Evolutionary conservation across 2,797 vertebrate genomes (phyloP), one percentile per base, ranked within the genome.

Genomic region (Esox masquinongy): DNA sequence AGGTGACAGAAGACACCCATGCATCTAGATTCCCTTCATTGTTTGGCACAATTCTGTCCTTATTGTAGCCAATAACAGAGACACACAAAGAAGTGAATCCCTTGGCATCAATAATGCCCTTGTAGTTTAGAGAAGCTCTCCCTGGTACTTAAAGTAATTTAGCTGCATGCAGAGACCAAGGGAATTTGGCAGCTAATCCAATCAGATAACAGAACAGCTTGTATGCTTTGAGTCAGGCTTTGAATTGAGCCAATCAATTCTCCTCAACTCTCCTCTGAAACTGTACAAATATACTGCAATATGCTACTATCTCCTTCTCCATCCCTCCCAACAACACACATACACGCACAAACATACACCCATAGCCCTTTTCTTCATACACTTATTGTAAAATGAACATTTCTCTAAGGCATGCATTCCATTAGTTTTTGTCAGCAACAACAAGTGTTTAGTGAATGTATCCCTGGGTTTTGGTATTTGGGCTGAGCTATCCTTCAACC

Each of bases 181-280:
- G 83, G 86, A 84, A 87, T 68, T 87, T 59, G 73, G 80, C 47
- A 29, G 59, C 83, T 92, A 93, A 94, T 94, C 91, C 87, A 90
- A 83, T 90, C 82, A 73, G 88, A 75, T 89, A 88, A 92, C 89
- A 93, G 88, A 91, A 87, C 88, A 82, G 82, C 79, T 89, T 87
- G 91, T 90, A 89, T 88, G 89, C 83, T 91, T 80, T 56, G 26
- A 83, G 80, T 90, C 90, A 89, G 87, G 89, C 82, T 92, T 81
- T 59, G 31, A 83, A 81, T 80, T 89, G 90, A 95, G 86, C 86
- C 88, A 90, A 94, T 93, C 92, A 91, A 91, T 88, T 82, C 86
- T 82, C 89, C n/a, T n/a, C n/a, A n/a, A 80, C 68, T 68, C 88
- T 76, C 78, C 68, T 77, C 50, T 72, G 59, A 24, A 51, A 75